Conservation (phyloP, 1,140 invertebrate genomes). For the Hydropsyche tenuis region DNA sequence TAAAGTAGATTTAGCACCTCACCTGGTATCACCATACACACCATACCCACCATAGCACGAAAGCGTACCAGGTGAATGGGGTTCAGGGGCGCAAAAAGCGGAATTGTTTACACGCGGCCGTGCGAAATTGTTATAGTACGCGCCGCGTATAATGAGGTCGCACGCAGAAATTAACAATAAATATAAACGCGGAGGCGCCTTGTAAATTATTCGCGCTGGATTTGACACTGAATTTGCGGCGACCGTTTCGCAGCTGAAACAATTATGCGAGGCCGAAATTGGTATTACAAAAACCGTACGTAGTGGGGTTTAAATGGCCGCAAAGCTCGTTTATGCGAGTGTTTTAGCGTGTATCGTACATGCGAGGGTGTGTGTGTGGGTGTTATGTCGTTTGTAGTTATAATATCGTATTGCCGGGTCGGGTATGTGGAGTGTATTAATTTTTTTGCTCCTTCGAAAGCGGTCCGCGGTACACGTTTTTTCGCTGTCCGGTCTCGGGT, state of each 20-base stretch:
- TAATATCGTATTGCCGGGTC: no score
- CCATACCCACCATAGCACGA: not conserved
- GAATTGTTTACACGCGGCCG: slow-evolving; percentile 10
- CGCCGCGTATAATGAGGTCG: not conserved
- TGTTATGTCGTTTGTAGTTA: no score
- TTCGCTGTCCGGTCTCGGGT: no score
- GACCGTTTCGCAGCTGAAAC: slow-evolving; percentile 18
- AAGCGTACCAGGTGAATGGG: slow-evolving; percentile 1
- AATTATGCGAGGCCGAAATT: slow-evolving; percentile 31
- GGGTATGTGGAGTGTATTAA: no score
- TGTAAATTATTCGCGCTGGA: slow-evolving; percentile 34
- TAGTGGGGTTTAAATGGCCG: not conserved
- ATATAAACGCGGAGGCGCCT: slow-evolving; percentile 1
- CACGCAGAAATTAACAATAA: slow-evolving; percentile 33
- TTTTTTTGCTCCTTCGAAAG: no score
- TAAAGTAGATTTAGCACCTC: not conserved
- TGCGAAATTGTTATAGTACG: not conserved
- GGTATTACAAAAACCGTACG: slow-evolving; percentile 23
- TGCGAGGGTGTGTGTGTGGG: no score
- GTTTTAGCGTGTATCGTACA: no score
- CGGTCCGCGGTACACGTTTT: no score
- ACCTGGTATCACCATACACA: not conserved
- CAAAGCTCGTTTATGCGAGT: no score
- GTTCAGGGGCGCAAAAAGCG: slow-evolving; percentile 15
- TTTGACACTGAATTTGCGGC: slow-evolving; percentile 35